Base-by-base conservation (phyloP, 2,888 invertebrate genomes). In the Drosophila meridionalis region DNA sequence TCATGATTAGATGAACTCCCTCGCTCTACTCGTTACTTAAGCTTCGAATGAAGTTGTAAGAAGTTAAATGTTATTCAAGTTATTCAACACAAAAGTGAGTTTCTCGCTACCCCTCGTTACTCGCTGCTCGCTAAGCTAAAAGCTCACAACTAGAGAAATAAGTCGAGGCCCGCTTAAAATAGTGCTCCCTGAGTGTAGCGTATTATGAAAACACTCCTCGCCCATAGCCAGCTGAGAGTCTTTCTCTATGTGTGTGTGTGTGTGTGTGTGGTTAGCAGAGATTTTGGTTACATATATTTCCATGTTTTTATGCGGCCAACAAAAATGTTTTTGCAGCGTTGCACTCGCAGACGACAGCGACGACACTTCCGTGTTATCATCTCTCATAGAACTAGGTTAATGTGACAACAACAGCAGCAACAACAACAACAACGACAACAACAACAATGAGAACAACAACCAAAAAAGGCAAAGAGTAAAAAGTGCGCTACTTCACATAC, bases 321-420 rank as follows among this genome's bases (percentile, higher is more conserved):
- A 45, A 78, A 73, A 80, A 80, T 83, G 74, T 83, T 83, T 83
- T 74, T 78, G 76, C 73, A 61, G 71, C 45, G 71, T 47, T 74
- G 62, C 71, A 65, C 66, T 73, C 48, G 69, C 70, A 69, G 76
- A 63, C 68, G 71, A 74, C 68, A 73, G 64, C 70, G 73, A 73
- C 79, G 84, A 84, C 87, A 85, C 75, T 84, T 84, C 80, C 85
- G 82, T 87, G 83, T 80, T 87, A 77, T 87, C 80, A 79, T 75
- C 72, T 62, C 71, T 69, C 66, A 45, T 50, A 63, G 45, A 83
- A 86, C 85, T 85, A 76, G 87, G 87, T 87, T 85, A 85, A 85
- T 85, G 84, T 84, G 82, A 64, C 87, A 76, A 65, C 78, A 73
- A 67, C 61, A 77, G 58, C 55, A 71, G 42, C 34, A 56, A 45